Base-by-base conservation (phyloP, 2,113 vertebrate genomes). In the Hippocampus mohnikei region DNA sequence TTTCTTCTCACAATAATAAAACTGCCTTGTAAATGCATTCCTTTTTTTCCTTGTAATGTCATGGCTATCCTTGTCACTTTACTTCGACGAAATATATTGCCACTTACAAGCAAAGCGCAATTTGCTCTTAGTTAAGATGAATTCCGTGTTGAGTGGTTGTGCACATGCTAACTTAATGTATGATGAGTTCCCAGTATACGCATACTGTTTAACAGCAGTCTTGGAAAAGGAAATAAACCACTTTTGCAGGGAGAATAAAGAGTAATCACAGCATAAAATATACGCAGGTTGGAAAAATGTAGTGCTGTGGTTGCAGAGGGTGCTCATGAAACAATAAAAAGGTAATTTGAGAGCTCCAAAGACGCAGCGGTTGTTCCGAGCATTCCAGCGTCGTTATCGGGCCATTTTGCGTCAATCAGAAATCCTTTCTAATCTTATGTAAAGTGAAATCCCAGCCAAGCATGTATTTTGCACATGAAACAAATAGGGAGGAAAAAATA, bases 341-440 rank as follows among this genome's bases (percentile, higher is more conserved):
- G 37, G 52, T 69, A 46, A 73, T 63, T 55, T 15, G 52, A 71
- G 37, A 63, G 56, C 77, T 55, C 25, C 1, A 65, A 46, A 27
- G 40, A 44, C 27, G 27, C 16, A 2, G 13, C 15, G 15, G 27
- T 60, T 33, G 27, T 16, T 33, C 15, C 27, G 2, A 60, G 58
- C 58, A 60, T 60, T 29, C 7, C 16, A 33, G 58, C 27, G 16
- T 60, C 75, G 78, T 85, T 77, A 76, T 59, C 76, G n/a, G 46
- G 69, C 42, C 64, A 79, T 79, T 84, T 83, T 88, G 71, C 64
- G 25, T 68, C 87, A 81, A 84, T 87, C 76, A 82, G 80, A 88
- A 85, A 72, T 44, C 29, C 61, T 84, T 78, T 69, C 29, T 77
- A 75, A 71, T 65, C 70, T 69, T 46, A n/a, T 67, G 63, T n/a